Percentiles rank a stretch among this genome's conserved stretches.
phyloP scores from a whole-genome alignment of 2,888 invertebrate genomes.

The Diploptera punctata region DNA sequence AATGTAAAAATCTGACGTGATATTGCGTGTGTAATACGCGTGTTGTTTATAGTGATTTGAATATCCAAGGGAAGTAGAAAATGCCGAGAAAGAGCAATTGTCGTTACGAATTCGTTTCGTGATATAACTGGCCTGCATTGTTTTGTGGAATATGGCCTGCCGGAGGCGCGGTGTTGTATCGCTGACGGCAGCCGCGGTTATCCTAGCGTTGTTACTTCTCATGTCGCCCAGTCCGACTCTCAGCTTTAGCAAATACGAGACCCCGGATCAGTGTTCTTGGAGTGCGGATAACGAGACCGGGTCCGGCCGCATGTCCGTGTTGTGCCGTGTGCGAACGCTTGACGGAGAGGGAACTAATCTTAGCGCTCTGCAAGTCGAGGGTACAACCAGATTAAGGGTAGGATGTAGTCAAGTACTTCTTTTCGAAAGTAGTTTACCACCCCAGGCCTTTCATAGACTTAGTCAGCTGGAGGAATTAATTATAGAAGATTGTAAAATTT shows the following conservation, averaged over 20 bases:
- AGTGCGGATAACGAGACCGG: constrained; percentile 57
- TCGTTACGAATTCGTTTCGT: background rate
- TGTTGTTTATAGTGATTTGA: no score
- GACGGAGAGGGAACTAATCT: constrained; percentile 73
- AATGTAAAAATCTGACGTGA: no score
- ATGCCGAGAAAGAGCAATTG: background rate
- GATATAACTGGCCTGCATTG: background rate
- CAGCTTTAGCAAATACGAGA: constrained; percentile 41
- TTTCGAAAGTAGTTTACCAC: constrained; percentile 78
- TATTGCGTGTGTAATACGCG: no score
- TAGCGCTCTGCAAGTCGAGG: constrained; percentile 68
- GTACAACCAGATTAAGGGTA: constrained; percentile 74
- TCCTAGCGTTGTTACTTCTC: background rate
- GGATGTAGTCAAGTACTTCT: constrained; percentile 79
- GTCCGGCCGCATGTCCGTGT: constrained; percentile 59
- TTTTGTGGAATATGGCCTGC: constrained; percentile 3
- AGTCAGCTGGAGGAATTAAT: constrained; percentile 76
- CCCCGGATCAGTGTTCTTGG: constrained; percentile 58
- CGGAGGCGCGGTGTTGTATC: constrained; percentile 17
- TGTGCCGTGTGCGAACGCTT: constrained; percentile 73
- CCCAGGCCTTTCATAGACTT: constrained; percentile 74
- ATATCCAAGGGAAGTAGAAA: background rate
- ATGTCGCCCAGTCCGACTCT: constrained; percentile 5
- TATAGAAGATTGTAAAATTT: constrained; percentile 80
- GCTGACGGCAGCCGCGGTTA: constrained; percentile 4